Percentiles rank a stretch among this genome's conserved stretches.
phyloP scores from a whole-genome alignment of 2,797 vertebrate species.

The Phoeniculus purpureus region DNA sequence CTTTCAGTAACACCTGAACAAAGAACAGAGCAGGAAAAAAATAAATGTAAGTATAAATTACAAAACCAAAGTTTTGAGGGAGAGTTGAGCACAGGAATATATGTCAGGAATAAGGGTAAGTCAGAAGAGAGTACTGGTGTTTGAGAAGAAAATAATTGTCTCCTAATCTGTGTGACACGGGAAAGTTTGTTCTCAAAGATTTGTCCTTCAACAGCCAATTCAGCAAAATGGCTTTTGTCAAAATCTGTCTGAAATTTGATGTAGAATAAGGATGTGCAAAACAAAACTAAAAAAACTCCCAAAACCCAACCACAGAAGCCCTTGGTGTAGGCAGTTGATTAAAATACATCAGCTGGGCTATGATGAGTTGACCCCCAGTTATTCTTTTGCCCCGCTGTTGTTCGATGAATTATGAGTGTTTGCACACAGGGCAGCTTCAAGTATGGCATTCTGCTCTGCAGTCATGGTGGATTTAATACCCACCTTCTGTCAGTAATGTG shows the following conservation, averaged over 20 bases:
- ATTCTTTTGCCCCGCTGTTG: background rate
- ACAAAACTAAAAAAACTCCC: background rate
- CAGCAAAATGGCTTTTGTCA: background rate
- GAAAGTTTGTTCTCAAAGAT: background rate
- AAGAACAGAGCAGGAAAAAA: background rate
- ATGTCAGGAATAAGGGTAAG: background rate
- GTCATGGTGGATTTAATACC: background rate
- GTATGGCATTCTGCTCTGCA: background rate
- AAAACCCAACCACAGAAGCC: background rate
- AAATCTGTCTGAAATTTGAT: background rate
- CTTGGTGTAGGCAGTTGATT: background rate
- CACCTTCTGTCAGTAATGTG: background rate
- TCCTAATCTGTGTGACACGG: background rate
- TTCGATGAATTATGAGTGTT: background rate
- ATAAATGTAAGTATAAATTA: background rate
- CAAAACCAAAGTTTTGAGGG: background rate
- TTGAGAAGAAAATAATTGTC: background rate
- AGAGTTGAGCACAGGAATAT: background rate
- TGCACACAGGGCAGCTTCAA: accelerated
- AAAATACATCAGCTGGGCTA: background rate
- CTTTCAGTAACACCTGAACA: background rate
- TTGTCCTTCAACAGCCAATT: background rate
- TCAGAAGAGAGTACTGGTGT: background rate
- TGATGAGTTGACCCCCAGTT: background rate
- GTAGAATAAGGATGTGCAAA: background rate